Base-by-base conservation (phyloP, 2,113 vertebrate species). In the Poeciliopsis prolifica region DNA sequence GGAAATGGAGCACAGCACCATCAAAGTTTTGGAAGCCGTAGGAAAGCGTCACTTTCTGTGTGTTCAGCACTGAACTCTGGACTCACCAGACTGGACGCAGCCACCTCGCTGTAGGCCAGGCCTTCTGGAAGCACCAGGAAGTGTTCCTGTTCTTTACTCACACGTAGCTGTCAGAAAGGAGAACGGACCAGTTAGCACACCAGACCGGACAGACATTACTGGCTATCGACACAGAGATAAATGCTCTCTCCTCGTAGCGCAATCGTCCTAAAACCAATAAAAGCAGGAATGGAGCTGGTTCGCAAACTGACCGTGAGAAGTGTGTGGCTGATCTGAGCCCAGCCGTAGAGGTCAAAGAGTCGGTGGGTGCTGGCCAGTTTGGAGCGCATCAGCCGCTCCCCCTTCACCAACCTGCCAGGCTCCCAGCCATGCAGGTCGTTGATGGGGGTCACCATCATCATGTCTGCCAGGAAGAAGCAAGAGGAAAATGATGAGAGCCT, bases 61-160 rank as follows among this genome's bases (percentile, higher is more conserved):
- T 31, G 15, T 19, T 62, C n/a, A 51, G 7, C 54, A 6, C 31
- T 1, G 11, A 2, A 14, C 37, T n/a, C 24, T 8, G 65, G 37
- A 69, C 97, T 97, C 86, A 99, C 98, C 95, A 99, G 91, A 88
- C 95, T 97, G 78, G 97, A 96, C 0, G 96, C 97, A 0, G 97
- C 96, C 86, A 96, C 97, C 87, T 98, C 97, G 0, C 94, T 95
- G 85, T 95, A 98, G 0, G 95, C 91, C 75, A 99, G 88, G 17
- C 97, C 98, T 1, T 95, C 93, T 0, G 97, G 97, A 81, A 96
- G 95, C 75, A 99, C 95, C 87, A 99, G 86, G 92, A 99, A 99
- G 63, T 99, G 98, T 72, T 98, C 98, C 87, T 99, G 98, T 76
- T 99, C 98, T 90, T 99, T 99, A 93, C 95, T 99, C 40, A 99